These are phyloP conservation scores for Hemitrygon akajei DNA, from an alignment of 2,797 vertebrate species.

Conservation along the genomic window DNA sequence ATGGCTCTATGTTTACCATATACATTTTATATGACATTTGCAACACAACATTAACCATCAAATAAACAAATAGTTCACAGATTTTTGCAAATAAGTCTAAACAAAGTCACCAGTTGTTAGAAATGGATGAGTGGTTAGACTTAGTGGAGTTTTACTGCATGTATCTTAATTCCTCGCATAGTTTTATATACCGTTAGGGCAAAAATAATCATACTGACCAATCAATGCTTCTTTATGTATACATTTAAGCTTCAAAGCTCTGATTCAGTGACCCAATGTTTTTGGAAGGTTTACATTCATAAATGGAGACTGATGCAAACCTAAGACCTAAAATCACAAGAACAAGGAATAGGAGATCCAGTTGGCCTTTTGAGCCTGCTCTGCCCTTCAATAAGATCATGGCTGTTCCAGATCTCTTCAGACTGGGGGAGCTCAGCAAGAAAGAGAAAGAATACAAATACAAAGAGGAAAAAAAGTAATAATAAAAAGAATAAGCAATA, in stretches of 20 bases:
- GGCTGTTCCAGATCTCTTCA: too few species aligned
- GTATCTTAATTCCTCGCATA: background rate
- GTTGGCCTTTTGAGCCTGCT: too few species aligned
- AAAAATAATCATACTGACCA: background rate
- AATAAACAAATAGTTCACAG: background rate
- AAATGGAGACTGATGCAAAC: too few species aligned
- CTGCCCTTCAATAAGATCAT: too few species aligned
- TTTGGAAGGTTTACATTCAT: too few species aligned
- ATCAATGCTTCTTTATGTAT: background rate
- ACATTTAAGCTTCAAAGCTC: background rate
- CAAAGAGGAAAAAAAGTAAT: too few species aligned
- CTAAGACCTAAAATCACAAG: too few species aligned
- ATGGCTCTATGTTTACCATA: background rate
- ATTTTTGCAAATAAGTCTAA: background rate
- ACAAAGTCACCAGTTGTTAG: background rate
- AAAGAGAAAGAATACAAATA: too few species aligned
- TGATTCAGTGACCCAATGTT: background rate
- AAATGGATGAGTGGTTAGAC: background rate
- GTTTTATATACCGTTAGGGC: background rate
- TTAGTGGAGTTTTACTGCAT: background rate
- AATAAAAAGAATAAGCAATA: too few species aligned
- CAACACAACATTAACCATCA: background rate
- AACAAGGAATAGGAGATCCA: too few species aligned
- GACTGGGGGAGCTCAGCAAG: too few species aligned
- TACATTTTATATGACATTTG: background rate